Base-by-base conservation (phyloP, 2,797 vertebrate species). In the Adrianichthys oophorus region DNA sequence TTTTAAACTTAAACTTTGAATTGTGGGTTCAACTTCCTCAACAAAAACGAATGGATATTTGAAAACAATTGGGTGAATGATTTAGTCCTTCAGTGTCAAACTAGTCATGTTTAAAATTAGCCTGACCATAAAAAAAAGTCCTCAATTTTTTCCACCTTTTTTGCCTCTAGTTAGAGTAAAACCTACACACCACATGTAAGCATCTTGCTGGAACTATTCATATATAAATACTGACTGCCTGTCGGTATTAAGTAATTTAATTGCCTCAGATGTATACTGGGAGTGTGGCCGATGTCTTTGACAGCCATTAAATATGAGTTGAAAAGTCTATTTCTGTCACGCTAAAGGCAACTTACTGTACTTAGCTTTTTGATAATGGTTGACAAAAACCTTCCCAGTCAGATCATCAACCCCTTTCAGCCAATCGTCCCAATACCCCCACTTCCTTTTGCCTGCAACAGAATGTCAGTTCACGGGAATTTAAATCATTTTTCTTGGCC, bases 401-500 rank as follows among this genome's bases (percentile, higher is more conserved):
- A 63, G 42, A 57, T 40, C 52, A 44, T 59, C 70, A 19, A 21
- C 37, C 62, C 59, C 49, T 57, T 65, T 60, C 47, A 58, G 37
- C 54, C 49, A 24, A 29, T 41, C 57, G 79, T 59, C 58, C 49
- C 4, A 5, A 59, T 41, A 67, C 43, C 57, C 51, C 23, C 53
- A 48, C 42, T n/a, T 41, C 57, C 60, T 82, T 85, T 74, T 85
- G 82, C 83, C 82, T 57, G 74, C 56, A 75, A 89, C 76, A 82
- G 67, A 52, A 87, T 85, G 74, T 86, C 71, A 68, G 71, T 82
- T 79, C 79, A 85, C 56, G 51, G 68, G 83, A 87, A 82, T 87
- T 85, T 77, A 81, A 89, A 88, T 89, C 78, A 81, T 90, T 91
- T 90, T 91, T 78, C 65, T 82, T 84, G 66, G 82, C 68, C 70